Evolutionary conservation across 2,888 invertebrate genomes (phyloP), one percentile per base, ranked within the genome.

Genomic region (Mythimna albipuncta): DNA sequence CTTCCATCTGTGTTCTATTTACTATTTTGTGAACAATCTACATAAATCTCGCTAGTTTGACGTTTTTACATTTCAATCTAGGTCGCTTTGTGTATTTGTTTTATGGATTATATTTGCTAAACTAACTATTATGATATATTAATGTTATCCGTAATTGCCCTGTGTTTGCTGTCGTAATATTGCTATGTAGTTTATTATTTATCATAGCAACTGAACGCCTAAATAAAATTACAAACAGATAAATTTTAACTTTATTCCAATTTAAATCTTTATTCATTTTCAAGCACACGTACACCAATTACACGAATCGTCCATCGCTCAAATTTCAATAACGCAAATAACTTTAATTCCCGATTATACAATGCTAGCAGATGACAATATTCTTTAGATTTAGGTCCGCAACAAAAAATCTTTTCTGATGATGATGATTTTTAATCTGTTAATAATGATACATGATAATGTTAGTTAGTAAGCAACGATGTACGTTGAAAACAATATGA

Each of bases 361-460:
- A 32, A 63, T 64, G 57, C 41, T 72, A 67, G 32, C 35, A 67
- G 26, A 47, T 58, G 32, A 62, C 61, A 57, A 73, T 70, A 62
- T 65, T 64, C 21, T 55, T 38, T 67, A 76, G 64, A 71, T 70
- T 62, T 63, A 87, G 90, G 88, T 83, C 52, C 75, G 84, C 83
- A 91, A 91, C 90, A 91, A 91, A 91, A 91, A 90, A 85, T 85
- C 79, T 85, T 82, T 74, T 86, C 78, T 47, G 77, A 88, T 88
- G 88, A 86, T 88, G 89, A 90, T 90, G 90, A 88, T 80, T 85
- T 88, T 91, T 91, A 91, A 92, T 91, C 70, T 81, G 89, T 91
- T 91, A 92, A 89, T 89, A 85, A 88, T 89, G 87, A 86, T 89
- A 91, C 91, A 92, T 90, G 89, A 84, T 75, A 69, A 55, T 70